Conservation (phyloP, 2,888 invertebrate genomes). For the Drosophila eohydei region DNA sequence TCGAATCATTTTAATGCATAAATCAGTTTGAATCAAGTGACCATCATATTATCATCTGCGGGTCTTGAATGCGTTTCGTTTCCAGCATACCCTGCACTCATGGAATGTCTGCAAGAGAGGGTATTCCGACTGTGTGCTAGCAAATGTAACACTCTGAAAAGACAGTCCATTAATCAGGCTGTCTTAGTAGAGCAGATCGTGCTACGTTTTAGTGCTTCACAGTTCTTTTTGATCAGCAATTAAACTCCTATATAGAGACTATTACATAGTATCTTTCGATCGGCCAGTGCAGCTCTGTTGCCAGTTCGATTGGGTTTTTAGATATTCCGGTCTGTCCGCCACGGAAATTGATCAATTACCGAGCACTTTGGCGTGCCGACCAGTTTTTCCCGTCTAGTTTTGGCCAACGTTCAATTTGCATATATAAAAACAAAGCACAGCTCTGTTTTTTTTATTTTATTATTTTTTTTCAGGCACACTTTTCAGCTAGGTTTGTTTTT, state of each 20-base stretch:
- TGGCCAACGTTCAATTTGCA: slow-evolving; percentile 37
- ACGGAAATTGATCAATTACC: slow-evolving; percentile 79
- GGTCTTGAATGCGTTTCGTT: slow-evolving; percentile 34
- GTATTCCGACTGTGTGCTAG: not conserved
- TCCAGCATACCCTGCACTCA: slow-evolving; percentile 5
- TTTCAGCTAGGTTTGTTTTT: slow-evolving; percentile 19
- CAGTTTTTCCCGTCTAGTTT: slow-evolving; percentile 71
- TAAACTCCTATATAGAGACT: no score
- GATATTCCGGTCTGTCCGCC: slow-evolving; percentile 53
- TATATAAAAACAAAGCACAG: slow-evolving; percentile 71
- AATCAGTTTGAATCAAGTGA: slow-evolving; percentile 69
- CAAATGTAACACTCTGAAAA: not conserved
- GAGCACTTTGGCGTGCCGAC: slow-evolving; percentile 67
- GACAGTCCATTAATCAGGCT: not conserved
- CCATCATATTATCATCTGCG: slow-evolving; percentile 65
- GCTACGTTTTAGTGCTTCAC: no score
- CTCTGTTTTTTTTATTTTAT: slow-evolving; percentile 36
- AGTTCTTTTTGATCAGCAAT: no score
- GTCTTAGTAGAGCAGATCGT: no score
- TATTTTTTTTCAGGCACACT: slow-evolving; percentile 39
- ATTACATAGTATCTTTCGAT: not conserved
- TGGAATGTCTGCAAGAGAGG: not conserved
- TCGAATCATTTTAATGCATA: slow-evolving; percentile 45
- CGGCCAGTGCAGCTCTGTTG: no score
- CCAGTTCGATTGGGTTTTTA: slow-evolving; percentile 2